Percentiles rank a stretch among this genome's conserved stretches.
These are phyloP conservation scores for Petaurus breviceps DNA, from an alignment of 2,113 vertebrate genomes.

Conservation along the genomic window DNA sequence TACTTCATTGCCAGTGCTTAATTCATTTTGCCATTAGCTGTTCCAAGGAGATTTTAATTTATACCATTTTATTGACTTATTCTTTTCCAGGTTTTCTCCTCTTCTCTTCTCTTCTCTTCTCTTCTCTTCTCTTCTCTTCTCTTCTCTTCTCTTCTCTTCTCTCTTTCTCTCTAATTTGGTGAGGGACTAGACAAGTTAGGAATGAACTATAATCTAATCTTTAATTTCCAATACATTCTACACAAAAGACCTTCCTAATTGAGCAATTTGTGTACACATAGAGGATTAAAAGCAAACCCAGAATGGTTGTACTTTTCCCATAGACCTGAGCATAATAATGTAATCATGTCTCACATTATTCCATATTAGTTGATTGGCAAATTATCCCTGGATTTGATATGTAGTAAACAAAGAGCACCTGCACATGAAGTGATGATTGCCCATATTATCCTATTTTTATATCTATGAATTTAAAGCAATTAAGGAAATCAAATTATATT, in stretches of 20 bases:
- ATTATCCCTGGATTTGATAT: conserved; percentile 17
- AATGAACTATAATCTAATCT: background rate
- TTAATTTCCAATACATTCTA: background rate
- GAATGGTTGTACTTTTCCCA: background rate
- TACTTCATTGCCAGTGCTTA: no score
- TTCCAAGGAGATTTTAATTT: background rate
- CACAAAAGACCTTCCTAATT: background rate
- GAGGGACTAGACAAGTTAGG: background rate
- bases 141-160: no score
- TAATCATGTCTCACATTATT: background rate
- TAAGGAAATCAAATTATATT: conserved; percentile 30
- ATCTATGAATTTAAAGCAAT: conserved; percentile 35
- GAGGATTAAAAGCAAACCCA: background rate
- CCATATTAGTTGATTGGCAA: conserved; percentile 24
- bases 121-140: no score
- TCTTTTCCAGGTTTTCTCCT: background rate
- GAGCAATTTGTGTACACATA: background rate
- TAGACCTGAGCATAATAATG: background rate
- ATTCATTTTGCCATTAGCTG: no score
- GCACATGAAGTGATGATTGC: background rate
- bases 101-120: no score
- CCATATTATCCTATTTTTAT: background rate
- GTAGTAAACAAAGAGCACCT: conserved; percentile 8
- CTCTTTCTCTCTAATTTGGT: background rate
- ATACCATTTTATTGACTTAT: background rate